These are phyloP conservation scores for Ardeotis arabs DNA, from an alignment of 2,113 vertebrate species.

Conservation along the genomic window DNA sequence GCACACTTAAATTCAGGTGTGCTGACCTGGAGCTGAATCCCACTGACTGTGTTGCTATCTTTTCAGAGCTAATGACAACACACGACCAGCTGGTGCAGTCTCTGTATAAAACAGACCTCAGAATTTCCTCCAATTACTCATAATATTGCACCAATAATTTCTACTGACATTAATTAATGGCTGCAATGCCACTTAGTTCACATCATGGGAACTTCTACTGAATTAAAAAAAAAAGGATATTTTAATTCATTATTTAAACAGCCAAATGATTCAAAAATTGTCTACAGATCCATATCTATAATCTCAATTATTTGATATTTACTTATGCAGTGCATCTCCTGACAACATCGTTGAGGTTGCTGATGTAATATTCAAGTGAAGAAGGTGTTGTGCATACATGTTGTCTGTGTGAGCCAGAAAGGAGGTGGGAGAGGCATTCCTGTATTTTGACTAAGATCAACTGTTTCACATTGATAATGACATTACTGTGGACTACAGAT, in stretches of 20 bases:
- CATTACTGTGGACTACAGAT: neutral
- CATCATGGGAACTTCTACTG: neutral
- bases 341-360: neutral
- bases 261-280: neutral
- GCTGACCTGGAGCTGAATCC: neutral
- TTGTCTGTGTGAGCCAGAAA: neutral
- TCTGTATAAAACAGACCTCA: neutral
- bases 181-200: neutral
- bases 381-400: neutral
- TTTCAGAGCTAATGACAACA: neutral
- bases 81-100: neutral
- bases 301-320: neutral
- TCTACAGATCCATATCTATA: neutral
- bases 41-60: neutral
- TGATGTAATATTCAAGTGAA: neutral
- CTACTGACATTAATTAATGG: neutral
- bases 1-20: neutral
- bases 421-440: neutral
- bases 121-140: slow-evolving; percentile 3
- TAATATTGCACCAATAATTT: slow-evolving; percentile 4
- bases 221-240: neutral
- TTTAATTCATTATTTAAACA: neutral
- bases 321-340: neutral
- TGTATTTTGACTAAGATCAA: neutral
- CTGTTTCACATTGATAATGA: neutral